A percentile compares a stretch with the other conserved stretches of the same genome.
These are phyloP conservation scores for Reinhardtius hippoglossoides DNA, from an alignment of 2,113 vertebrate species.

Conservation along the genomic window DNA sequence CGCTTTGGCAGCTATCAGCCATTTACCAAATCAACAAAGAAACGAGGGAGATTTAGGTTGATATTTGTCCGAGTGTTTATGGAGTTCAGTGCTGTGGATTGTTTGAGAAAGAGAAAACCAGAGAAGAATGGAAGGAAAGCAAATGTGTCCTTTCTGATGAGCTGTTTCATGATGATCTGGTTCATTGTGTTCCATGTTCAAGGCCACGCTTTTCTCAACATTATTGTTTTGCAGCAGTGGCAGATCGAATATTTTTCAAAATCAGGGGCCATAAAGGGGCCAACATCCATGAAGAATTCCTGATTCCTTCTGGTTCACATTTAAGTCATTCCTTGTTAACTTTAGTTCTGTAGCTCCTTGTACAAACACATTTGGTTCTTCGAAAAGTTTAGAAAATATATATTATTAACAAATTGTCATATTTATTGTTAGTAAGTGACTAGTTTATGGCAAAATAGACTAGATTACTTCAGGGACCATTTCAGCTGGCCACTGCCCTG, in stretches of 20 bases:
- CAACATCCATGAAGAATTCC: neutral
- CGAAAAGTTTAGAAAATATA: too few relatives aligned
- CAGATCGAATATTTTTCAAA: neutral
- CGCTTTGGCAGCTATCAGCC: constrained; percentile 44
- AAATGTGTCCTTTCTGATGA: neutral
- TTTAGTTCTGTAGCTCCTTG: too few relatives aligned
- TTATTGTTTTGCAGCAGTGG: neutral
- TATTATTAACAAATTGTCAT: too few relatives aligned
- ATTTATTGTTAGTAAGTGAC: too few relatives aligned
- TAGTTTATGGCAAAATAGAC: too few relatives aligned
- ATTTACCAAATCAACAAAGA: constrained; percentile 42
- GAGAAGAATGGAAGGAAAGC: neutral
- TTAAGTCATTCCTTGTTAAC: too few relatives aligned
- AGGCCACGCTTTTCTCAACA: constrained; percentile 25
- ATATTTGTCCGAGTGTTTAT: constrained; percentile 43
- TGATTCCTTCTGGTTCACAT: too few relatives aligned
- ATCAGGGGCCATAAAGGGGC: neutral
- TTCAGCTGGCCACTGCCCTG: too few relatives aligned
- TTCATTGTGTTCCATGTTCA: constrained; percentile 14
- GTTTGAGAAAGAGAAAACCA: neutral
- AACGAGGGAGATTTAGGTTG: constrained; percentile 28
- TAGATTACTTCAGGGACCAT: too few relatives aligned
- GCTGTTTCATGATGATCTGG: neutral
- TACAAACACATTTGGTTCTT: too few relatives aligned
- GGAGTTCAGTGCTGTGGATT: constrained; percentile 15